Evolutionary conservation across 2,113 vertebrate species (phyloP), one percentile per base, ranked within the genome.

Genomic region (Australoheros scitulus): DNA sequence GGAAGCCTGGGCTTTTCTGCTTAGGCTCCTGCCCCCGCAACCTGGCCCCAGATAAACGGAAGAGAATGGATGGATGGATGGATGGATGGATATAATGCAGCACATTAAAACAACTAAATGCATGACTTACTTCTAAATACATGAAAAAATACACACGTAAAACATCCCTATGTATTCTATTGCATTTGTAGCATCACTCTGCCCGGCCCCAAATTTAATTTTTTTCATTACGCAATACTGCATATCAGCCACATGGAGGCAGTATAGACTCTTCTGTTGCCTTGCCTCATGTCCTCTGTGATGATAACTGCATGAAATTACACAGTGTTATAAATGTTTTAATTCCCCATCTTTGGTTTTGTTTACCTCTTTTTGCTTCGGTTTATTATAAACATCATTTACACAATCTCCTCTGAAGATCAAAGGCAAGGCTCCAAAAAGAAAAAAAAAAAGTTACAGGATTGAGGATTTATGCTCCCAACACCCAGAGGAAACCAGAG

Each of bases 191-290:
- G 22, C 34, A 61, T 20, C 38, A 77, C 29, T 5, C 38, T 72
- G 24, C 26, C 32, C 18, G 34, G 13, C 32, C 1, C 10, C 10
- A 13, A 3, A 41, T 14, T 18, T 4, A 50, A 6, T 20, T 15
- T 29, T 29, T 20, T 24, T 26, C 24, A 9, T 32, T 55, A 14
- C 56, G 88, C 64, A 89, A 11, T 90, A 83, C 22, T 4, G 26
- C 0, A 34, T 43, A 20, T 59, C 76, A 2, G 0, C 84, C 93
- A 92, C 90, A 63, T 13, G 47, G 87, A 4, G 88, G 81, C 85
- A 80, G 57, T 87, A 76, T 55, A 80, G 75, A 36, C 81, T 43
- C 52, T 55, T 60, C 88, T 84, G 34, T 80, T 72, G 6, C 9
- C 41, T 65, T 38, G 32, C 26, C 18, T 55, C 2, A 7, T 9